Conservation (phyloP, 2,113 vertebrate species). For the Zootoca vivipara region DNA sequence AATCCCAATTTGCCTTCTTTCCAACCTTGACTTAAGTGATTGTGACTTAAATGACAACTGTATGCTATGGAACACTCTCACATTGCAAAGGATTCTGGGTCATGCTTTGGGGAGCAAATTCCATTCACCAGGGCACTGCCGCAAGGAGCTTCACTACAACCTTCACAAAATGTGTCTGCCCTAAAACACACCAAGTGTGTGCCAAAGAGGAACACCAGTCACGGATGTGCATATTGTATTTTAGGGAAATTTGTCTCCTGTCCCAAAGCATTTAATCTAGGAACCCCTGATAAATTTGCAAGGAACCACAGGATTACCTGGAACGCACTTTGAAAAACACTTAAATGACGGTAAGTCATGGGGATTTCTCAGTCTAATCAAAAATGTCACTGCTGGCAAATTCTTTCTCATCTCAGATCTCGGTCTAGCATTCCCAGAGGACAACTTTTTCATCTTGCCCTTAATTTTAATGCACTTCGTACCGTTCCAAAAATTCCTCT, state of each 20-base stretch:
- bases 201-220: neutral
- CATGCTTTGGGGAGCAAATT: neutral
- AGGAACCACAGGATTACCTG: neutral
- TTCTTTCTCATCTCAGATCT: neutral
- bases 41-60: neutral
- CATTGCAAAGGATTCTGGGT: neutral
- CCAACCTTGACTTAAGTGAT: neutral
- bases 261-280: neutral
- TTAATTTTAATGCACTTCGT: constrained; percentile 41
- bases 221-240: neutral
- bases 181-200: neutral
- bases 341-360: neutral
- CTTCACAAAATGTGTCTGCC: neutral
- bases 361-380: constrained; percentile 4
- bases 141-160: neutral
- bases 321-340: neutral
- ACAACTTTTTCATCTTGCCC: constrained; percentile 12
- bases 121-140: neutral
- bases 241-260: neutral
- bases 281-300: neutral
- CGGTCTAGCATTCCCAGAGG: constrained; percentile 18
- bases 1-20: no score
- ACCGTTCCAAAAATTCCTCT: constrained; percentile 24
- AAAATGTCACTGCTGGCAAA: neutral
- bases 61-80: neutral